A percentile compares a stretch with the other conserved stretches of the same genome.
phyloP scores from a whole-genome alignment of 2,888 invertebrate species.

The Hypolimnas misippus region DNA sequence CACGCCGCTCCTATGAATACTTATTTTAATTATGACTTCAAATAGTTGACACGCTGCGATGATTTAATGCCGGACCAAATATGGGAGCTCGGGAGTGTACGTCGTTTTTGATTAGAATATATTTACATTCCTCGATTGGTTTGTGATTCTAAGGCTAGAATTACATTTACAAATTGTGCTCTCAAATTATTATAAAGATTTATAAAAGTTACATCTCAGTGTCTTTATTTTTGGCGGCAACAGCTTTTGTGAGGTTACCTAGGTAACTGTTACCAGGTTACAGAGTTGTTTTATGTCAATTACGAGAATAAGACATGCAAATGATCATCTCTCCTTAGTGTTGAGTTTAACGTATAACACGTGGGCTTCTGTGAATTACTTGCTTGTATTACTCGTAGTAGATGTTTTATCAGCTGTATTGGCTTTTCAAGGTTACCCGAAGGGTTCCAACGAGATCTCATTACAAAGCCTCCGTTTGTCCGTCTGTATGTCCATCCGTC shows the following conservation, averaged over 20 bases:
- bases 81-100: neutral
- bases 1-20: constrained; percentile 36
- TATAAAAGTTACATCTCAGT: too few species aligned
- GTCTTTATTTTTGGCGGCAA: too few species aligned
- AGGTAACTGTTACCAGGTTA: too few species aligned
- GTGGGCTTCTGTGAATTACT: constrained; percentile 3
- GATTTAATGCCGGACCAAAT: constrained; percentile 20
- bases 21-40: constrained; percentile 45
- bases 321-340: neutral
- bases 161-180: neutral
- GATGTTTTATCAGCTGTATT: constrained; percentile 2
- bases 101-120: neutral
- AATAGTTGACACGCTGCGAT: constrained; percentile 9
- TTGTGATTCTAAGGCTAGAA: neutral
- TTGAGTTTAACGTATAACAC: neutral
- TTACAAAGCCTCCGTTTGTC: too few species aligned
- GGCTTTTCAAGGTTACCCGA: too few species aligned
- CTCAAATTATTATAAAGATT: too few species aligned
- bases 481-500: too few species aligned
- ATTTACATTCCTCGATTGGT: neutral
- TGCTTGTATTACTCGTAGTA: neutral
- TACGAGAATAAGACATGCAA: neutral
- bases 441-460: too few species aligned
- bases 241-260: too few species aligned
- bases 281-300: too few species aligned